Evolutionary conservation across 2,797 vertebrate genomes (phyloP), one percentile per base, ranked within the genome.

Genomic region (Chelon labrosus): DNA sequence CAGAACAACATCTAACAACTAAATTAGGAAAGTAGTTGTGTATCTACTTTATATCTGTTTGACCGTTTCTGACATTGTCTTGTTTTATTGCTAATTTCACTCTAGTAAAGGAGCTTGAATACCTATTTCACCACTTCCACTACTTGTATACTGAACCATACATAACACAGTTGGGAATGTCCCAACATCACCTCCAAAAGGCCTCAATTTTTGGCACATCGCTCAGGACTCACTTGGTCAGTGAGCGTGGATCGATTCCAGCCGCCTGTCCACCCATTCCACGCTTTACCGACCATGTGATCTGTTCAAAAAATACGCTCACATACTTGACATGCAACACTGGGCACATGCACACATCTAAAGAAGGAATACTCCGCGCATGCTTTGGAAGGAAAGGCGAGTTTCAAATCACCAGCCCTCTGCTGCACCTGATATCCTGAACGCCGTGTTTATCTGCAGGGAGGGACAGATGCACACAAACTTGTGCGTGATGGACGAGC

Each of bases 261-360:
- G 55, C 80, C 77, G 75, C 79, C 77, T 72, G 73, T 87, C 84
- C 65, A 67, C 86, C 83, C 77, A 83, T 90, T 86, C 87, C 86
- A 92, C 10, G 93, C 93, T 95, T 94, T 94, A 88, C 88, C 90
- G 86, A 93, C 94, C 93, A 83, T 92, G 89, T 93, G 91, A 95
- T 94, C 88, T 81, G 87, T 73, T 92, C 53, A 77, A 66, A 70
- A 64, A 58, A 53, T 63, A 72, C 77, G 63, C 77, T 66, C 80
- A 75, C 77, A 82, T 49, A 67, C 61, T 51, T 49, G 65, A 73
- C 56, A 60, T 77, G 80, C 75, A 82, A 69, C 66, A 63, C 50
- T 80, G 50, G 60, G 65, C 25, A 5, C 57, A 73, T 61, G 53
- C 65, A 56, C 25, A 56, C 9, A 14, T 69, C 31, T 76, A 54